Base-by-base conservation (phyloP, 2,888 invertebrate species). In the Drosophila austrosaltans region DNA sequence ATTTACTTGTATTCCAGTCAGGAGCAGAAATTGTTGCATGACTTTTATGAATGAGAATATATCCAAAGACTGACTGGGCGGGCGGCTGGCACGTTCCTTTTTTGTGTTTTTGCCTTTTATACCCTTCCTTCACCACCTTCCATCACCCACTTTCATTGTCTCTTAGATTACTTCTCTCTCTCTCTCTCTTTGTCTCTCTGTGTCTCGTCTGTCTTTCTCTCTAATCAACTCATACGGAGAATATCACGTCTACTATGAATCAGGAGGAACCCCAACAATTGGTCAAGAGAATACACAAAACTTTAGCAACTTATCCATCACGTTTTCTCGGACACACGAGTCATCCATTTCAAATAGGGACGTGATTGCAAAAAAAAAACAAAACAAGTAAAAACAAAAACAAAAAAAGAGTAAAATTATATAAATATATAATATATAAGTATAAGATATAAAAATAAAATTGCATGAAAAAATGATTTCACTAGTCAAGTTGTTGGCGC, bases 301-400 rank as follows among this genome's bases (percentile, higher is more conserved):
- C 58, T 53, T 53, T 44, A 42, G 48, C 64, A 40, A 78, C 79
- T 77, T 82, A 90, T 91, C 88, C 91, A 91, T 91, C 91, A 91
- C 91, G 92, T 91, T 91, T 91, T 90, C 89, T 87, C 83, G 87
- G 81, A 79, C 90, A 89, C 82, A 90, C 90, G 91, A 90, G 91
- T 87, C 91, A 81, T 90, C 89, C 90, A 91, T 90, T 91, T 85
- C 86, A 90, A 90, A 86, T 81, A 87, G 88, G 64, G 75, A 81
- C 79, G 75, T 78, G 78, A 73, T 74, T 67, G 62, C 60, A 73
- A 64, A 75, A 76, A 70, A 61, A 71, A 70, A 66, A 78, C 76
- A 66, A 74, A 3, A 81, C n/a, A 39, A 56, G 30, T n/a, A 40
- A 69, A 25, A 57, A 36, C 20, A 22, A 57, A 20, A 57, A 39